Evolutionary conservation across 2,888 invertebrate genomes (phyloP).

Genomic region (Xestia sexstrigata): DNA sequence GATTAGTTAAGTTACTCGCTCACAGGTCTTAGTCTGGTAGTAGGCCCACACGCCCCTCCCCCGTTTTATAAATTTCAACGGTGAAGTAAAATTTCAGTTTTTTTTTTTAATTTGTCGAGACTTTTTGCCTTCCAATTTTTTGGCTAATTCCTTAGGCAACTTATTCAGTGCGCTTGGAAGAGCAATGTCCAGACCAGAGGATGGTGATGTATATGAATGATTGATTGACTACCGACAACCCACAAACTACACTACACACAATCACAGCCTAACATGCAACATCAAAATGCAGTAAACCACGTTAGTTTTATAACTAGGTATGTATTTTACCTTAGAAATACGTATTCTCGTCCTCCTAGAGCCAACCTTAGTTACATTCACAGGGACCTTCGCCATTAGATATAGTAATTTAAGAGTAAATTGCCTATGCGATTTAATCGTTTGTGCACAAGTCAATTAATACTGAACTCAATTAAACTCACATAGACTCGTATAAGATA

Average conservation of each 20-base stretch:
- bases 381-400: slow-evolving; percentile 1
- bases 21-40: no score
- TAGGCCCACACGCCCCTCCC: no score
- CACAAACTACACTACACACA: neutral
- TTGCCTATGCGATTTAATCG: slow-evolving; percentile 35
- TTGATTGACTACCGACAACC: neutral
- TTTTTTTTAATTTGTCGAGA: no score
- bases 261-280: neutral
- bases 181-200: no score
- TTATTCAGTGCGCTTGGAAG: no score
- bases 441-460: slow-evolving; percentile 48
- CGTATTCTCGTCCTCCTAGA: slow-evolving; percentile 28
- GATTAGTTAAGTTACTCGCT: no score
- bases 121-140: no score
- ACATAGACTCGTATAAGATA: slow-evolving; percentile 16
- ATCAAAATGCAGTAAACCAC: neutral
- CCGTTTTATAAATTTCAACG: no score
- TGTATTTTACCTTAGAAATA: neutral
- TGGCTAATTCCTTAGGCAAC: no score
- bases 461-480: slow-evolving; percentile 43
- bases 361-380: slow-evolving; percentile 29
- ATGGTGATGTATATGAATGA: neutral
- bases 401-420: slow-evolving; percentile 24
- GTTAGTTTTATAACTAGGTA: neutral
- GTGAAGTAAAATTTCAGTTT: no score